These are phyloP conservation scores for Orussus abietinus DNA, from an alignment of 1,140 invertebrate genomes.

Conservation along the genomic window DNA sequence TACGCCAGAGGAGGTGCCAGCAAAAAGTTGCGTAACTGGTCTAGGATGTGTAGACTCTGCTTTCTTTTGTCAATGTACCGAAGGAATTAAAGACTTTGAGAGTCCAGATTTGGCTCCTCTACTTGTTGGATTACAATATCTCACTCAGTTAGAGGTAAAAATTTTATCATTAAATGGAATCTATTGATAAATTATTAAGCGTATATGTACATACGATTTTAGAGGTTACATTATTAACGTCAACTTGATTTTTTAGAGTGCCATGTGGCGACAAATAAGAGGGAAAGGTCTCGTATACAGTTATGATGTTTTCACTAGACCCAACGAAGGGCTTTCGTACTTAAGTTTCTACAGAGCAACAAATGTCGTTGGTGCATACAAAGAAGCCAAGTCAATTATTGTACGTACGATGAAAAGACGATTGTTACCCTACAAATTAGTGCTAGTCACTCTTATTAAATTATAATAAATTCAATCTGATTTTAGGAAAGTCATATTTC, in stretches of 20 bases:
- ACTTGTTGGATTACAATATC: conserved; percentile 78
- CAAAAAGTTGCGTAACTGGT: conserved; percentile 65
- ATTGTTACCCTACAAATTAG: no score
- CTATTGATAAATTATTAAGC: background rate
- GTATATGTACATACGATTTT: no score
- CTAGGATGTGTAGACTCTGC: conserved; percentile 79
- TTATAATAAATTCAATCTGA: no score
- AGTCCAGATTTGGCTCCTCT: conserved; percentile 70
- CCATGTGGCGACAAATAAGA: conserved; percentile 81
- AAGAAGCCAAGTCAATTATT: conserved; percentile 69
- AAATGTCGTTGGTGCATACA: conserved; percentile 72
- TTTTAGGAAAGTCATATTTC: conserved; percentile 65
- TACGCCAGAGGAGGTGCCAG: conserved; percentile 28
- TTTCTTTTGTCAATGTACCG: conserved; percentile 66
- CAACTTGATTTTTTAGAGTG: conserved; percentile 61
- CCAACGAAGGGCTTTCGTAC: conserved; percentile 68
- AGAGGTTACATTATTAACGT: no score
- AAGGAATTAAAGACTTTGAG: conserved; percentile 61
- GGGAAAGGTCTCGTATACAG: conserved; percentile 82
- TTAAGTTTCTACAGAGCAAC: conserved; percentile 71
- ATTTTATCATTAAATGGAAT: conserved; percentile 8
- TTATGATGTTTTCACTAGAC: conserved; percentile 61
- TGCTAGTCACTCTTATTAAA: no score
- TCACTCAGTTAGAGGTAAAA: conserved; percentile 76
- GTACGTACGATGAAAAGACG: no score